Evolutionary conservation across 2,888 invertebrate genomes (phyloP).

Genomic region (Coenonympha arcania): DNA sequence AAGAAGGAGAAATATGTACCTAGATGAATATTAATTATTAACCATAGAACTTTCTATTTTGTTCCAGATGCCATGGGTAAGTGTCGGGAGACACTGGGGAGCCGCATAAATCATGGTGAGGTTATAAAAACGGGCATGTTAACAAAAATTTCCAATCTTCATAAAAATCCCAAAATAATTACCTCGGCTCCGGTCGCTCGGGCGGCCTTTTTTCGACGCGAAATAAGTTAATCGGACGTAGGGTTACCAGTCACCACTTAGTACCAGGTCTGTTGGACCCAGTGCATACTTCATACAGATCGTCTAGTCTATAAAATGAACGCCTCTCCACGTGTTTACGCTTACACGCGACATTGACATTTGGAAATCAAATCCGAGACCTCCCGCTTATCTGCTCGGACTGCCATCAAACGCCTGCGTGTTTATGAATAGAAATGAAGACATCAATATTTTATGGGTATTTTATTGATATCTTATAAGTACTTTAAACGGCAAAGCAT

Average conservation of each 20-base stretch:
- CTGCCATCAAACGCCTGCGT: no score
- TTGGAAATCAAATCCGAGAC: no score
- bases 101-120: conserved; percentile 55
- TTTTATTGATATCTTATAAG: no score
- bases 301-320: no score
- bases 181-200: conserved; percentile 39
- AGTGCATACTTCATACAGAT: background rate
- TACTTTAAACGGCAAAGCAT: no score
- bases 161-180: conserved; percentile 71
- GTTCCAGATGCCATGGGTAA: conserved; percentile 89
- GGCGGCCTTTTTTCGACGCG: conserved; percentile 47
- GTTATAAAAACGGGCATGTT: conserved; percentile 53
- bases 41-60: conserved; percentile 56
- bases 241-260: background rate
- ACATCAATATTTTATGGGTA: no score
- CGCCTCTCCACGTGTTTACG: no score
- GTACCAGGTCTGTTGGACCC: background rate
- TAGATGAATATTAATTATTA: conserved; percentile 29
- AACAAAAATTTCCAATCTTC: conserved; percentile 71
- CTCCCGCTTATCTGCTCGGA: no score
- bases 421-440: no score
- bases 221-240: conserved; percentile 65
- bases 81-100: conserved; percentile 59
- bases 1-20: no score
- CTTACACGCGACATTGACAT: no score